phyloP scores from a whole-genome alignment of 2,888 invertebrate genomes.

The Halocaridina rubra region DNA sequence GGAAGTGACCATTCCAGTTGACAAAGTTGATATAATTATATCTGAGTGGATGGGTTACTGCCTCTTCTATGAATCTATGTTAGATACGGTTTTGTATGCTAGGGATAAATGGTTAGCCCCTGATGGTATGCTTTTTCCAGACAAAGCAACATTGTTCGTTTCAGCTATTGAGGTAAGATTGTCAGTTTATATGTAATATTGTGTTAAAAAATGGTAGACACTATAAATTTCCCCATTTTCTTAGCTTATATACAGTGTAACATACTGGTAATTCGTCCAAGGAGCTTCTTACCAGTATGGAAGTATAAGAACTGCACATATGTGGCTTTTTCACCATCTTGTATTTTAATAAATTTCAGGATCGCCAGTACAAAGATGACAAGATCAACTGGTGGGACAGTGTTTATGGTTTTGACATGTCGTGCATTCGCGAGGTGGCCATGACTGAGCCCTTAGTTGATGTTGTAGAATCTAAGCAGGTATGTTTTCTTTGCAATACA shows the following conservation, averaged over 20 bases:
- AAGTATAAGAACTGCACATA: no score
- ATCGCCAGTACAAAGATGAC: conserved; percentile 99
- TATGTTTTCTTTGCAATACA: conserved; percentile 65
- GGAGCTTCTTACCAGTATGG: no score
- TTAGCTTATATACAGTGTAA: no score
- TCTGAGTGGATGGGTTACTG: conserved; percentile 88
- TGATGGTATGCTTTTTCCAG: conserved; percentile 93
- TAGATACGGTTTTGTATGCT: conserved; percentile 98
- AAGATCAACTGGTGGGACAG: conserved; percentile 99
- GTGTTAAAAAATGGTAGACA: no score
- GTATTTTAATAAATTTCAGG: conserved; percentile 75
- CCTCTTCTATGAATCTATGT: conserved; percentile 99
- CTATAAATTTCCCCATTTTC: no score
- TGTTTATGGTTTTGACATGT: conserved; percentile 99
- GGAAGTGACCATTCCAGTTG: conserved; percentile 73
- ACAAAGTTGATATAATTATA: conserved; percentile 88
- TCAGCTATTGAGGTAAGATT: conserved; percentile 74
- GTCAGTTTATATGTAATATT: no score
- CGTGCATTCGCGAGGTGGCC: conserved; percentile 96
- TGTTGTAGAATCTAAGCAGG: conserved; percentile 97
- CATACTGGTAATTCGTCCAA: no score
- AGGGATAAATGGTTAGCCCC: conserved; percentile 96
- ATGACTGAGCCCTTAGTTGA: conserved; percentile 98
- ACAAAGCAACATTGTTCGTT: conserved; percentile 91
- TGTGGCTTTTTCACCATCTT: no score